Percentiles rank a stretch among this genome's conserved stretches.
These are phyloP conservation scores for Neomonachus schauinslandi DNA, from an alignment of 2,113 vertebrate genomes.

Conservation along the genomic window DNA sequence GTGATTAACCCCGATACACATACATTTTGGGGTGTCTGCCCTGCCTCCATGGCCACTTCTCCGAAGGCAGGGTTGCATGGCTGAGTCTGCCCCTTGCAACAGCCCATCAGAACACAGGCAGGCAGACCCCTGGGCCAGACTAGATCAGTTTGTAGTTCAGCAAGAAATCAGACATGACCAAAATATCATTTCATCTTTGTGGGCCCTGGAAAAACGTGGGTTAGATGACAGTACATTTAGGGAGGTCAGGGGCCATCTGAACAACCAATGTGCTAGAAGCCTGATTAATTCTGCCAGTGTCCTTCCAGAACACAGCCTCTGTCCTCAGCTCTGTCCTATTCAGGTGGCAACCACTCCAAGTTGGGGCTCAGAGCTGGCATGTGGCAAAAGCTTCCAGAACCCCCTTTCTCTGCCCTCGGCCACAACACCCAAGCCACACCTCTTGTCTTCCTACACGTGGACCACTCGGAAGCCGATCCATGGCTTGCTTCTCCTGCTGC, in stretches of 20 bases:
- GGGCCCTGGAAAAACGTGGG: background rate
- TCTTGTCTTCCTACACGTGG: background rate
- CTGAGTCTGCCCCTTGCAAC: fast-evolving
- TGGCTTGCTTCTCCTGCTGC: background rate
- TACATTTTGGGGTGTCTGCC: background rate
- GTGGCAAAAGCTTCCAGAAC: fast-evolving
- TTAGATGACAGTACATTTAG: background rate
- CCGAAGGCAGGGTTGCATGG: background rate
- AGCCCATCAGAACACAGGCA: background rate
- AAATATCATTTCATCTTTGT: background rate
- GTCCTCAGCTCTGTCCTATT: background rate
- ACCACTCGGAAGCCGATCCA: background rate
- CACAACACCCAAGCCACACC: fast-evolving
- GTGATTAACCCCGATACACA: background rate
- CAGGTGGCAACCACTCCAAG: background rate
- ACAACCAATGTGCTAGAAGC: background rate
- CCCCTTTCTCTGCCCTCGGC: background rate
- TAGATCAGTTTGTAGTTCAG: background rate
- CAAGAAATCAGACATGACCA: background rate
- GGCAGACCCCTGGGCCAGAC: background rate
- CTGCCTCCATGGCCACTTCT: background rate
- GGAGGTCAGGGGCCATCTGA: background rate
- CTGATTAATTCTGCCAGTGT: background rate
- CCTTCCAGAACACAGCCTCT: background rate
- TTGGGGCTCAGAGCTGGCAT: fast-evolving